Conservation (phyloP, 2,797 vertebrate species). For the Corythornis leucogaster region DNA sequence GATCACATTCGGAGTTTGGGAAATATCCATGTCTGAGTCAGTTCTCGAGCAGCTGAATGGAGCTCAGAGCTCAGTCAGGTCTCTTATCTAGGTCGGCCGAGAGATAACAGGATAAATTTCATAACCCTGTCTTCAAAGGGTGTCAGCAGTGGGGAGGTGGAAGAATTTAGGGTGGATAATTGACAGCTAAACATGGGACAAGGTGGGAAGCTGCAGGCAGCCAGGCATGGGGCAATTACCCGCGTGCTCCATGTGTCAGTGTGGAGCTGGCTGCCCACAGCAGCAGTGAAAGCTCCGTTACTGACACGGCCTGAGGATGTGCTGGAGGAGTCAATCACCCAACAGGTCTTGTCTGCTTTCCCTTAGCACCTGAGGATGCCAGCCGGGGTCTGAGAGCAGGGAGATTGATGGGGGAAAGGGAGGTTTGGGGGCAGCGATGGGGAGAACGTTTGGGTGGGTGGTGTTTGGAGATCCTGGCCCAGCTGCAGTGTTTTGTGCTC, state of each 20-base stretch:
- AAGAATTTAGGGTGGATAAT: slow-evolving; percentile 38
- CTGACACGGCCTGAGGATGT: slow-evolving; percentile 22
- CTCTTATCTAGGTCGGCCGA: slow-evolving; percentile 20
- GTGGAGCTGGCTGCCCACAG: neutral
- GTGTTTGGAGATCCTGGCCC: neutral
- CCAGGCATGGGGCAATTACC: neutral
- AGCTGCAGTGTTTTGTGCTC: neutral
- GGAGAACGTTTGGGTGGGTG: neutral
- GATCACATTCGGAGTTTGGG: neutral
- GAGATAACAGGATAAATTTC: slow-evolving; percentile 6
- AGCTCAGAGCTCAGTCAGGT: neutral
- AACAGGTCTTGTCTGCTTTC: slow-evolving; percentile 19
- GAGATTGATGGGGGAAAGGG: neutral
- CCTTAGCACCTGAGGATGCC: neutral
- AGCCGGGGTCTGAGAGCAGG: neutral
- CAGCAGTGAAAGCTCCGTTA: neutral
- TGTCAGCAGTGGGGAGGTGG: slow-evolving; percentile 11
- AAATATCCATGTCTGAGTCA: neutral
- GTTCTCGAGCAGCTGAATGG: neutral
- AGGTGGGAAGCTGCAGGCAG: slow-evolving; percentile 24
- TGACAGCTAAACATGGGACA: neutral
- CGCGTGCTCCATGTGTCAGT: fast-evolving
- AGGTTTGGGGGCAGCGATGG: neutral
- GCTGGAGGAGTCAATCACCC: slow-evolving; percentile 42
- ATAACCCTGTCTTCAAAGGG: neutral